Conservation (phyloP, 1,140 invertebrate genomes). For the Pseudomyrmex dendroicus region DNA sequence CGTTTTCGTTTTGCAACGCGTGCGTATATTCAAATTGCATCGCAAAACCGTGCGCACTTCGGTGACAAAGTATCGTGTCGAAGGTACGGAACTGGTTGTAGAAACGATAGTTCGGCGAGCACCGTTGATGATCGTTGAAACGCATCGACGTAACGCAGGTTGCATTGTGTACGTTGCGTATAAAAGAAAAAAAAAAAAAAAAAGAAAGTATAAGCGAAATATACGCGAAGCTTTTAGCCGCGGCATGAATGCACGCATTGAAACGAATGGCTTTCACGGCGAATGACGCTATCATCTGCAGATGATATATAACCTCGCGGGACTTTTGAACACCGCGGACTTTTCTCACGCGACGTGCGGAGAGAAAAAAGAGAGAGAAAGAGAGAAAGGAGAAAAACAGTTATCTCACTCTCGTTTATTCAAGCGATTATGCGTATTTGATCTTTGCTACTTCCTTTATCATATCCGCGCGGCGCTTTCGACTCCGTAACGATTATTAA, state of each 20-base stretch:
- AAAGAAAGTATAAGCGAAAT: constrained; percentile 36
- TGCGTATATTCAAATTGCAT: constrained; percentile 13
- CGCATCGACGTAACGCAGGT: constrained; percentile 20
- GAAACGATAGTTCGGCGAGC: constrained; percentile 3
- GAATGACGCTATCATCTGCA: constrained; percentile 74
- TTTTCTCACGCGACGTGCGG: constrained; percentile 73
- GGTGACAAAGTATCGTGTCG: constrained; percentile 28
- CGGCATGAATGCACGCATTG: constrained; percentile 75
- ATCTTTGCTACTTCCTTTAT: constrained; percentile 21
- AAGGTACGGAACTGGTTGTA: constrained; percentile 18
- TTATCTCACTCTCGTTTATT: constrained; percentile 8
- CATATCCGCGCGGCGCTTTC: neutral
- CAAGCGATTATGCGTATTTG: constrained; percentile 18
- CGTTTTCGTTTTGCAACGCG: neutral
- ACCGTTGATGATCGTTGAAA: neutral
- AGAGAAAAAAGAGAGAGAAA: constrained; percentile 14
- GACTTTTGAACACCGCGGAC: constrained; percentile 72
- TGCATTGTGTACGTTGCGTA: neutral
- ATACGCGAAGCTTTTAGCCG: constrained; percentile 67
- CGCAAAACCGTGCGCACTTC: constrained; percentile 8
- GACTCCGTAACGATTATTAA: neutral
- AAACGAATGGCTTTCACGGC: constrained; percentile 74
- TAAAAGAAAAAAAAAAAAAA: neutral
- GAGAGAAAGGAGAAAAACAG: neutral
- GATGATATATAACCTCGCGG: constrained; percentile 73